Evolutionary conservation across 2,113 vertebrate species (phyloP).

Genomic region (Pomatostomus ruficeps): DNA sequence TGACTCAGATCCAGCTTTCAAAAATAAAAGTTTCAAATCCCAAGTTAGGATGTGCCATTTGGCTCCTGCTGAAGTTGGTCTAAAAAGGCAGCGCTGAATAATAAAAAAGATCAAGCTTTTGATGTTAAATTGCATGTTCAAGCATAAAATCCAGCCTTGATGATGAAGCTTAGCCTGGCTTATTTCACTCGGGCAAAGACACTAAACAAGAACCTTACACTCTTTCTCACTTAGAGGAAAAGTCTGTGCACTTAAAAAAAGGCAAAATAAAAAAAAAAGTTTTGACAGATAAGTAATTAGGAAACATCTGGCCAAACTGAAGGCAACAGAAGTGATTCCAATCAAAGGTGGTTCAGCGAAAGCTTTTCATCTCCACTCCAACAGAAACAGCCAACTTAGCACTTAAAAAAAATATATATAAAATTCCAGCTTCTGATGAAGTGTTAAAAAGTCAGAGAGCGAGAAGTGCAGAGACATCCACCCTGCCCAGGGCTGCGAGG

Average conservation of each 20-base stretch:
- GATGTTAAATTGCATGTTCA: conserved; percentile 56
- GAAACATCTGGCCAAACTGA: conserved; percentile 56
- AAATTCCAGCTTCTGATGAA: conserved; percentile 21
- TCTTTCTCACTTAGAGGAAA: conserved; percentile 51
- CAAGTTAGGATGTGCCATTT: conserved; percentile 43
- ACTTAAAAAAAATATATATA: background rate
- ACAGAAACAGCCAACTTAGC: conserved; percentile 35
- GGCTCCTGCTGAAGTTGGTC: conserved; percentile 31
- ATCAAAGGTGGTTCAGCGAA: conserved; percentile 45
- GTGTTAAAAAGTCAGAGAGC: background rate
- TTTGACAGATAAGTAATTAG: conserved; percentile 62
- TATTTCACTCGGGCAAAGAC: conserved; percentile 23
- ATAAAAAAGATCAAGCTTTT: conserved; percentile 59
- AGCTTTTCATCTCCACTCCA: conserved; percentile 53
- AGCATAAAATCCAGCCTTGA: conserved; percentile 43
- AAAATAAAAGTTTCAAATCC: conserved; percentile 48
- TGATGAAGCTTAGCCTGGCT: conserved; percentile 40
- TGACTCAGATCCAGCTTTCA: conserved; percentile 22
- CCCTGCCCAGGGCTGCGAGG: background rate
- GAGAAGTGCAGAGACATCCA: background rate
- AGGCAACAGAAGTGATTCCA: conserved; percentile 60
- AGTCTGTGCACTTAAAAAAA: background rate
- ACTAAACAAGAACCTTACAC: conserved; percentile 13
- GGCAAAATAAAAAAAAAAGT: background rate
- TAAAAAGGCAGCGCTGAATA: conserved; percentile 41